Evolutionary conservation across 2,113 vertebrate genomes (phyloP).

Genomic region (Takifugu flavidus): DNA sequence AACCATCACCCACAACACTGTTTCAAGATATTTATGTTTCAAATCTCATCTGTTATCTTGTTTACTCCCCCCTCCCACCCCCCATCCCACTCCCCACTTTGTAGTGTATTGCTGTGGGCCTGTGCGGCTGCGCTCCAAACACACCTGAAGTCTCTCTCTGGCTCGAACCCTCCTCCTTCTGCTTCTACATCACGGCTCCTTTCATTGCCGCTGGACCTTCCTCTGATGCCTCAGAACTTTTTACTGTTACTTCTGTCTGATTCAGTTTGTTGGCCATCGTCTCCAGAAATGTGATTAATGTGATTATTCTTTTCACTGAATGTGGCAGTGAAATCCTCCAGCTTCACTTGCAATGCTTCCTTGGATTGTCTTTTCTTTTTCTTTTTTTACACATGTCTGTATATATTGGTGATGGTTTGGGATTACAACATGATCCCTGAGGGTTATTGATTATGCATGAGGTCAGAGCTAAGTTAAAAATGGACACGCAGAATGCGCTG

Average conservation of each 20-base stretch:
- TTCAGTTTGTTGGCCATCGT: slow-evolving; percentile 5
- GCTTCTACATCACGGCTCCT: slow-evolving; percentile 6
- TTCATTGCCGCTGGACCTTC: slow-evolving; percentile 23
- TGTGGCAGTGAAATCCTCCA: background rate
- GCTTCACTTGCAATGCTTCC: background rate
- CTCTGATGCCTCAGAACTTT: slow-evolving; percentile 10
- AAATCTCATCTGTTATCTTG: slow-evolving; percentile 51
- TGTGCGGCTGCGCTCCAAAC: slow-evolving; percentile 83
- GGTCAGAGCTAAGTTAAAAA: slow-evolving; percentile 29
- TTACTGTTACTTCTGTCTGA: slow-evolving; percentile 7
- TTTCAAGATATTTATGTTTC: slow-evolving; percentile 10
- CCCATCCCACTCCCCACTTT: slow-evolving; percentile 41
- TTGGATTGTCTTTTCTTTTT: background rate
- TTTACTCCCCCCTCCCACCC: slow-evolving; percentile 26
- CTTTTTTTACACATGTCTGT: slow-evolving; percentile 32
- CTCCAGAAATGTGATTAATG: background rate
- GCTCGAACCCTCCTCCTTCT: slow-evolving; percentile 39
- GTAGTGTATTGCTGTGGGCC: slow-evolving; percentile 94
- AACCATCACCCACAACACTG: background rate
- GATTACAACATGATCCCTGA: slow-evolving; percentile 17
- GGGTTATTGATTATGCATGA: slow-evolving; percentile 29
- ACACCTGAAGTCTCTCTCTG: slow-evolving; percentile 69
- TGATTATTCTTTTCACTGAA: background rate
- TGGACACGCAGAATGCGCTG: slow-evolving; percentile 41
- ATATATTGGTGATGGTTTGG: slow-evolving; percentile 31